Percentiles rank a stretch among this genome's conserved stretches.
Evolutionary conservation across 2,113 vertebrate genomes (phyloP).

Genomic region (Motacilla tschutschensis): DNA sequence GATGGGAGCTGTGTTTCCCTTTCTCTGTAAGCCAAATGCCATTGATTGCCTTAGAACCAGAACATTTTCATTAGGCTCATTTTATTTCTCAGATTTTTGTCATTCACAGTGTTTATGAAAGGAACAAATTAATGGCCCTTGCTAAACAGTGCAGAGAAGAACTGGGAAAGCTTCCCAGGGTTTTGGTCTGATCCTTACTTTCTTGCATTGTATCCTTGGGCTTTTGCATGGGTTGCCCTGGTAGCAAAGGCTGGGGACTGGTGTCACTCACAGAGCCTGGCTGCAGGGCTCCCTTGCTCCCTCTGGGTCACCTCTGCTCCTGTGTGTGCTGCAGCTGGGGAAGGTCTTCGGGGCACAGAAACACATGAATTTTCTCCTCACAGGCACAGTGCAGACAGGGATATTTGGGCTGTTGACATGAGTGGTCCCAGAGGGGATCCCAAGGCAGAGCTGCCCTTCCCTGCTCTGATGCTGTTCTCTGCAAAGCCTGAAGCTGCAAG

Average conservation of each 20-base stretch:
- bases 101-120: conserved; percentile 42
- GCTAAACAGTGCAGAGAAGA: neutral
- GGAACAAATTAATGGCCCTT: conserved; percentile 28
- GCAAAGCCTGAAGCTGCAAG: neutral
- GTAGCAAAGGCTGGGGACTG: neutral
- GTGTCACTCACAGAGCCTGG: neutral
- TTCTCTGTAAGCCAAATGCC: neutral
- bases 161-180: neutral
- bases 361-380: neutral
- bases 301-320: neutral
- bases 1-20: conserved; percentile 8
- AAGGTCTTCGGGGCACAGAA: neutral
- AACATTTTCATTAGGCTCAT: conserved; percentile 50
- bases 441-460: neutral
- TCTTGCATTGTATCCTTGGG: neutral
- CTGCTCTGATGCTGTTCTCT: neutral
- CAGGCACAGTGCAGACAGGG: neutral
- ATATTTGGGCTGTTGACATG: rapidly evolving
- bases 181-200: neutral
- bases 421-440: neutral
- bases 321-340: neutral
- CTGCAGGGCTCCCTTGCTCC: rapidly evolving
- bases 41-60: conserved; percentile 39
- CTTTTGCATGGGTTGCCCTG: neutral
- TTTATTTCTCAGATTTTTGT: conserved; percentile 47